Base-by-base conservation (phyloP, 2,113 vertebrate species). In the Mandrillus leucophaeus region DNA sequence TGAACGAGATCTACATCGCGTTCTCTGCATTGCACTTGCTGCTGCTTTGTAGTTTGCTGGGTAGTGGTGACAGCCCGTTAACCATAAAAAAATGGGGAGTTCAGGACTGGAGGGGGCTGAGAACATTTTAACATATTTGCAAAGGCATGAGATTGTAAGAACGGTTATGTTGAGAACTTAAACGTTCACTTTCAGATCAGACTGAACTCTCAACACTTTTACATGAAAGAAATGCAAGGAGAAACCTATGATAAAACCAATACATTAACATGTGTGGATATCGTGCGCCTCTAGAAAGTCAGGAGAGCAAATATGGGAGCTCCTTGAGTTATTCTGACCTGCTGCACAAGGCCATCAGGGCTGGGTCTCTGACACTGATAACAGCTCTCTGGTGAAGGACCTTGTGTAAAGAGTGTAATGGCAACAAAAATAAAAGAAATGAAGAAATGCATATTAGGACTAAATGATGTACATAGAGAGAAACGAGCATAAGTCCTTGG, bases 81-180 rank as follows among this genome's bases (percentile, higher is more conserved):
- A 87, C 89, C 40, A 61, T 17, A 52, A 96, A 81, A 68, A 68
- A 35, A 35, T 8, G 61, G 90, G 59, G 80, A 97, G 89, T 70
- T 92, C 35, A 43, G 93, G 97, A 70, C 93, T 59, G 43, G 86
- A 95, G 95, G 92, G 96, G 94, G 92, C 66, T 80, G 84, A 94
- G 96, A 88, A 91, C 78, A 76, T 82, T 84, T 81, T 64, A 88
- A 81, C 81, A 59, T 90, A 85, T 91, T 86, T 93, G 90, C 81
- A 78, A 92, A 97, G 94, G 75, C 50, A 84, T 66, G 78, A 68
- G 90, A 70, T 14, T 55, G 22, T 83, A 40, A 87, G 76, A 76
- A 88, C 13, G 57, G 92, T 61, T 88, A 64, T 0, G 83, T 3
- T n/a, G 90, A 85, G 92, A 85, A 83, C 43, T 75, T 79, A 27